A percentile compares a stretch with the other conserved stretches of the same genome.
phyloP scores from a whole-genome alignment of 2,888 invertebrate species.

The Alcis repandata region DNA sequence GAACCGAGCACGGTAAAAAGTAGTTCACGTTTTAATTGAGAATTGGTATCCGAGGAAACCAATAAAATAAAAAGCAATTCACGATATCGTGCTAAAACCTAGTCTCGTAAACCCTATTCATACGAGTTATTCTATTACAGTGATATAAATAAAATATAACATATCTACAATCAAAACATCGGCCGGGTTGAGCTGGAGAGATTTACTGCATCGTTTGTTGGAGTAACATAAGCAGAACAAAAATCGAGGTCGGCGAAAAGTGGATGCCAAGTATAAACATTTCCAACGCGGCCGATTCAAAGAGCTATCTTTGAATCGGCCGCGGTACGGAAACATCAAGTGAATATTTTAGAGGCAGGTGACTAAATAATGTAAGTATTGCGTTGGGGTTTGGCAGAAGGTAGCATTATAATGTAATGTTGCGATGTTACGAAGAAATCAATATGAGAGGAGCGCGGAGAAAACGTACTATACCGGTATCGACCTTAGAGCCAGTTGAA shows the following conservation, averaged over 20 bases:
- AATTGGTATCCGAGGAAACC: background rate
- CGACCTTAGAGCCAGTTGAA: no score
- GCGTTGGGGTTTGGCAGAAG: background rate
- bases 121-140: constrained; percentile 8
- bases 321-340: constrained; percentile 13
- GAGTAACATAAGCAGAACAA: constrained; percentile 25
- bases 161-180: constrained; percentile 22
- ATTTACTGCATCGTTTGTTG: constrained; percentile 33
- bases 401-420: no score
- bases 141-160: constrained; percentile 3
- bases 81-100: background rate
- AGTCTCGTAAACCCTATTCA: constrained; percentile 3
- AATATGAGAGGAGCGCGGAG: no score
- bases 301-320: no score
- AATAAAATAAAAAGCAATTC: background rate
- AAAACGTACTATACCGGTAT: no score
- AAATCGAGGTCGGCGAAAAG: constrained; percentile 33
- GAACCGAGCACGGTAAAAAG: no score
- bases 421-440: no score
- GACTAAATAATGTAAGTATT: constrained; percentile 10
- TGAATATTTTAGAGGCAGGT: constrained; percentile 1
- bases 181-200: constrained; percentile 23
- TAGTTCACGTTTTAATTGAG: background rate
- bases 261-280: constrained; percentile 37
- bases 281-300: constrained; percentile 18